A percentile compares a stretch with the other conserved stretches of the same genome.
phyloP scores from a whole-genome alignment of 2,797 vertebrate species.

The Myotis daubentonii region DNA sequence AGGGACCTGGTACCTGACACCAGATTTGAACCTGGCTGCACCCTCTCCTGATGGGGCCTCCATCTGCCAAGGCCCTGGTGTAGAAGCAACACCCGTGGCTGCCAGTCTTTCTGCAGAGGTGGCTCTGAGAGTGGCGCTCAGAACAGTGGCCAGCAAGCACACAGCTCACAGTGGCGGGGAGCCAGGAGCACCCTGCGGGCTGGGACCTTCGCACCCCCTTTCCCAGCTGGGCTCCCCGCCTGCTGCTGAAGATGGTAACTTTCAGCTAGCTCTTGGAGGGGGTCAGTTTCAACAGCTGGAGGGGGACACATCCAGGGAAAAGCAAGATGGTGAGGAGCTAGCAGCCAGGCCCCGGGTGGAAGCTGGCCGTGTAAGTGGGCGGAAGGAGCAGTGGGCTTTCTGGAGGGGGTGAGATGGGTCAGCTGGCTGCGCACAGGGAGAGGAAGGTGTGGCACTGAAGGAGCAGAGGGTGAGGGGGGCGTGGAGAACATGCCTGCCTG shows the following conservation, averaged over 20 bases:
- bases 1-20: not conserved
- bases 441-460: not conserved
- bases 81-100: not conserved
- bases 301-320: not conserved
- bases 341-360: not conserved
- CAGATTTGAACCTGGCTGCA: not conserved
- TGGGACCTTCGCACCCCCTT: not conserved
- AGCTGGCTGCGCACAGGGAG: not conserved
- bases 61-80: not conserved
- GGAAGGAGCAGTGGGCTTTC: not conserved
- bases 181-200: too few species aligned
- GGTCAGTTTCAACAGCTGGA: not conserved
- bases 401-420: not conserved
- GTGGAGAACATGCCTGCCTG: not conserved
- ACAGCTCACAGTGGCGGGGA: not conserved
- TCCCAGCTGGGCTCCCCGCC: accelerated
- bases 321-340: not conserved
- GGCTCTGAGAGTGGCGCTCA: not conserved
- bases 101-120: not conserved
- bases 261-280: not conserved
- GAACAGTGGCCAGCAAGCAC: not conserved
- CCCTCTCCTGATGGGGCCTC: not conserved
- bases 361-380: not conserved
- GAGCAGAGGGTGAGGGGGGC: not conserved
- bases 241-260: not conserved